Base-by-base conservation (phyloP, 2,888 invertebrate genomes). In the Torymus texanus region DNA sequence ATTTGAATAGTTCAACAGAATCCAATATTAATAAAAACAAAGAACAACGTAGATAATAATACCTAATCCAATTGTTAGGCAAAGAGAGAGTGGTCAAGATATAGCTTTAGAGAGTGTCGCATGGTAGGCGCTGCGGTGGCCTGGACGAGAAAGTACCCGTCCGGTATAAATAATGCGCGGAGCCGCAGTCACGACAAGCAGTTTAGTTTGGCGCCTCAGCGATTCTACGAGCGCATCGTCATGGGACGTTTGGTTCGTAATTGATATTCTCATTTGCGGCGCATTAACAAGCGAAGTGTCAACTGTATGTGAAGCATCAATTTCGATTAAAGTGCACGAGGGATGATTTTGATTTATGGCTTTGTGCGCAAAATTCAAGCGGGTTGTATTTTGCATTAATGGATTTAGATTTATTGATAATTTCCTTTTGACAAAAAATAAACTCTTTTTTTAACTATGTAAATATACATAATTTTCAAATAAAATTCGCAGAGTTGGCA, bases 161-260 rank as follows among this genome's bases (percentile, higher is more conserved):
- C 78, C 68, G 84, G 85, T 90, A 89, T 89, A 89, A 89, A 89
- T 89, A 88, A 87, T 87, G 84, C 83, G 79, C 71, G 70, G 12
- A 24, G 80, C 76, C 82, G 84, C 82, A 81, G 80, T 82, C 83
- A 82, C 79, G 82, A 81, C 80, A 86, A 88, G 82, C 76, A 84
- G 82, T 80, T 85, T 77, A 80, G 75, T 81, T 82, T 83, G 81
- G 80, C 55, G 82, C 65, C 75, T 81, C 74, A 79, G 79, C 80
- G 29, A 78, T 72, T 79, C 70, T 50, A 79, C 50, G 50, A 73
- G 78, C 71, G 74, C 82, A 82, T 82, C 81, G 83, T 75, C 83
- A 89, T 88, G 88, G 83, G 83, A 81, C 82, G 82, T 51, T 79
- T 84, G 88, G 89, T 89, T 82, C 73, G 87, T 87, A 85, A 13